Conservation (phyloP, 2,888 invertebrate species). For the Apoda limacodes region DNA sequence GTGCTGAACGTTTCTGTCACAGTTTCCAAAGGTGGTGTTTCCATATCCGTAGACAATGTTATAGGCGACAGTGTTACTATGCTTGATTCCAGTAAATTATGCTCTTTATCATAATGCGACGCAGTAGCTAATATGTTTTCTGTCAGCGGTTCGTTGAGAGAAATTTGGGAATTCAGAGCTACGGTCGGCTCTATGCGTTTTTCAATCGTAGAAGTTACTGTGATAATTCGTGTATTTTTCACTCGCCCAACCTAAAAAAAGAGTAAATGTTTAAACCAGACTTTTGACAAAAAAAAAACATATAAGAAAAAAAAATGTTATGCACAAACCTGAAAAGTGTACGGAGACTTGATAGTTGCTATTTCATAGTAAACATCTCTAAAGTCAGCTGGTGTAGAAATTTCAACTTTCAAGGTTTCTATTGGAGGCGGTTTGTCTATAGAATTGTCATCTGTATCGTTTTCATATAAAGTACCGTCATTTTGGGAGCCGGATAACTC, state of each 20-base stretch:
- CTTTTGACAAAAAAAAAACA: constrained; percentile 4
- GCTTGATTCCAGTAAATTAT: constrained; percentile 77
- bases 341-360: constrained; percentile 90
- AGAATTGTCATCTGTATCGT: constrained; percentile 73
- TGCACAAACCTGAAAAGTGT: constrained; percentile 82
- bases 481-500: constrained; percentile 79
- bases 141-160: constrained; percentile 81
- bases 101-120: constrained; percentile 79
- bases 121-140: constrained; percentile 89
- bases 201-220: constrained; percentile 88
- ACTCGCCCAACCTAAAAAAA: constrained; percentile 82
- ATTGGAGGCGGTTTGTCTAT: constrained; percentile 74
- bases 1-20: constrained; percentile 93
- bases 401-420: constrained; percentile 89
- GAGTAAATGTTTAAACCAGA: constrained; percentile 10
- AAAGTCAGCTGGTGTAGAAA: constrained; percentile 88
- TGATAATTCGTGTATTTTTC: constrained; percentile 88
- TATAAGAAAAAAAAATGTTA: constrained; percentile 1
- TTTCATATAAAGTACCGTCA: constrained; percentile 71
- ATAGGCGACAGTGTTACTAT: constrained; percentile 87
- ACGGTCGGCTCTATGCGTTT: constrained; percentile 77
- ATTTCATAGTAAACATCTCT: constrained; percentile 90
- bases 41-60: constrained; percentile 78
- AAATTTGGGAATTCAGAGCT: constrained; percentile 63
- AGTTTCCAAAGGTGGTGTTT: constrained; percentile 89